Conservation (phyloP, 1,140 invertebrate species). For the Drosophila insularis region DNA sequence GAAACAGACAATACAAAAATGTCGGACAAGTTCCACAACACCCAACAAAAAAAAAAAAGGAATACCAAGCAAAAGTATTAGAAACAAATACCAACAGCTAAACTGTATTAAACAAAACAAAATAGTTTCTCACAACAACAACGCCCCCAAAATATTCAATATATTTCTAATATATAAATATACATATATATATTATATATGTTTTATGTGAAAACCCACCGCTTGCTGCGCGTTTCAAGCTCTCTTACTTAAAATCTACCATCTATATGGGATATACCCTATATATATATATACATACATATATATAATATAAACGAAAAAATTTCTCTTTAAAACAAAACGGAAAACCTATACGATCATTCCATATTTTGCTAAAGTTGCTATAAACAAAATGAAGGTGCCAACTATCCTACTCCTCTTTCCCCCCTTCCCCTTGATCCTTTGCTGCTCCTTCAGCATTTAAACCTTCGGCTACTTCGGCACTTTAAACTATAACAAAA, state of each 20-base stretch:
- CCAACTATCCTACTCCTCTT: background rate
- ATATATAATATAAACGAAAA: constrained; percentile 3
- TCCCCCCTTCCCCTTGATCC: background rate
- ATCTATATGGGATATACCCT: constrained; percentile 11
- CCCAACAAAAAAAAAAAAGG: background rate
- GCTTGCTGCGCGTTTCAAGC: constrained; percentile 74
- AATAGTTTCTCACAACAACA: constrained; percentile 7
- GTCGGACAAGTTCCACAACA: constrained; percentile 20
- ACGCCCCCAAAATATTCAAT: background rate
- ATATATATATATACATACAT: constrained; percentile 14
- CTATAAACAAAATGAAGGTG: constrained; percentile 41
- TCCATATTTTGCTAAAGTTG: constrained; percentile 71
- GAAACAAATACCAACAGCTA: constrained; percentile 47
- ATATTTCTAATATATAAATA: constrained; percentile 11
- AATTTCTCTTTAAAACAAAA: constrained; percentile 29
- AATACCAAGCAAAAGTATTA: constrained; percentile 65
- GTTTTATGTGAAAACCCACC: constrained; percentile 69
- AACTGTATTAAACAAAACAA: constrained; percentile 65
- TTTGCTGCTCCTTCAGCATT: constrained; percentile 53
- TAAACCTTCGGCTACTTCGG: constrained; percentile 69
- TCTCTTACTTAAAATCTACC: constrained; percentile 47
- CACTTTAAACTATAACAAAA: constrained; percentile 36
- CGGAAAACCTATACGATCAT: constrained; percentile 74
- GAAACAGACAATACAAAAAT: constrained; percentile 43
- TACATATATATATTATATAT: constrained; percentile 15